Conservation (phyloP, 2,113 vertebrate genomes). For the Aspiorhynchus laticeps region DNA sequence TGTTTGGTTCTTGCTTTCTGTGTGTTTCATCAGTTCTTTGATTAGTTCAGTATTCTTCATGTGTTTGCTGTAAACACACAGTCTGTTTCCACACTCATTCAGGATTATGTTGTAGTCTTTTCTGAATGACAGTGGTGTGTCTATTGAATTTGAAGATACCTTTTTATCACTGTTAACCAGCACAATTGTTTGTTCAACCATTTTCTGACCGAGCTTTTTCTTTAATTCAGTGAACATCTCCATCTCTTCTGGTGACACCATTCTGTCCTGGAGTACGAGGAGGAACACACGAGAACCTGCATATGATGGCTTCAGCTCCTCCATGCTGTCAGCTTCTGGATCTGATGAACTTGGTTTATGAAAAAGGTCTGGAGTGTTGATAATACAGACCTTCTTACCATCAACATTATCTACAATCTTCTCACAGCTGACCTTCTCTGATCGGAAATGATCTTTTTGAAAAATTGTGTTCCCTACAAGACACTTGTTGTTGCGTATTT, state of each 20-base stretch:
- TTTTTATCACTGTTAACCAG: background rate
- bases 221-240: constrained; percentile 4
- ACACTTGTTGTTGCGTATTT: background rate
- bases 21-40: background rate
- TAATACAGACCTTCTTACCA: background rate
- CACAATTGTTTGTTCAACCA: constrained; percentile 16
- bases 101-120: background rate
- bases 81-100: background rate
- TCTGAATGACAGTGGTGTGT: background rate
- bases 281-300: background rate
- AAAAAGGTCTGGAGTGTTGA: constrained; percentile 19
- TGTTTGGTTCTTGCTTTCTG: background rate
- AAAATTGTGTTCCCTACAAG: constrained; percentile 25
- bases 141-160: rapidly evolving
- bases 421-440: background rate
- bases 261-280: constrained; percentile 1
- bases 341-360: background rate
- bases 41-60: background rate
- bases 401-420: background rate
- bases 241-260: background rate
- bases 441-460: background rate
- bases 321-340: background rate
- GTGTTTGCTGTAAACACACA: background rate
- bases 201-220: background rate
- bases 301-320: background rate